phyloP scores from a whole-genome alignment of 2,797 vertebrate genomes.

The Carduelis carduelis region DNA sequence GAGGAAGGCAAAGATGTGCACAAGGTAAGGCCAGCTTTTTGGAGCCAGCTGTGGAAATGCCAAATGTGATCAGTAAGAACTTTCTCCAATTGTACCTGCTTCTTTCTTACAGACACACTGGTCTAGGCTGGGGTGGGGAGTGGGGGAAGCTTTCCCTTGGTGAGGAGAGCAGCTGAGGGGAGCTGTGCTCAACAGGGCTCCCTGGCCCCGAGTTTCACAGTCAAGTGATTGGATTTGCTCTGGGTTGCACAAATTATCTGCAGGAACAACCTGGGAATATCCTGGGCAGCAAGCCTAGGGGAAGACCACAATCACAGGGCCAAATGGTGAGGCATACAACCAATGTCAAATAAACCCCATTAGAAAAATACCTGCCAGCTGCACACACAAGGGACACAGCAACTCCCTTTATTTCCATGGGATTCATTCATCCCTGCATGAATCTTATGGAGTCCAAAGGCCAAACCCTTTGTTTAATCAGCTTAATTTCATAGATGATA shows the following conservation, averaged over 20 bases:
- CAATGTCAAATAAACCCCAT: not conserved
- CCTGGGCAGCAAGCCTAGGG: not conserved
- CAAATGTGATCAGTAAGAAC: accelerated
- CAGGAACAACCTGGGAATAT: not conserved
- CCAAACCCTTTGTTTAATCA: not conserved
- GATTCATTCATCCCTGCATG: too few species aligned
- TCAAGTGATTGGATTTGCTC: not conserved
- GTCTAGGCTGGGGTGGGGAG: too few species aligned
- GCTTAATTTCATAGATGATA: not conserved
- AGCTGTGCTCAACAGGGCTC: not conserved
- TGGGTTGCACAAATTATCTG: not conserved
- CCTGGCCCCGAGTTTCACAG: accelerated
- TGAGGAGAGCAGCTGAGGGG: not conserved
- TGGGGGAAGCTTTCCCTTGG: not conserved
- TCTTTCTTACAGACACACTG: not conserved
- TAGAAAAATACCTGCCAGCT: not conserved
- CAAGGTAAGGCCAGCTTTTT: not conserved
- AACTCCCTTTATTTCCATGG: not conserved
- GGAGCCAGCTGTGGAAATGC: not conserved
- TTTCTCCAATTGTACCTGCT: not conserved
- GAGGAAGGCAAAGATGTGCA: not conserved
- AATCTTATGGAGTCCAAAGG: accelerated
- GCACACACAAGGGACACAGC: not conserved
- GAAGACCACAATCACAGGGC: not conserved
- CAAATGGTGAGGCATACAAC: not conserved